These are phyloP conservation scores for Chaenodraco wilsoni DNA, from an alignment of 2,797 vertebrate species.

Conservation along the genomic window DNA sequence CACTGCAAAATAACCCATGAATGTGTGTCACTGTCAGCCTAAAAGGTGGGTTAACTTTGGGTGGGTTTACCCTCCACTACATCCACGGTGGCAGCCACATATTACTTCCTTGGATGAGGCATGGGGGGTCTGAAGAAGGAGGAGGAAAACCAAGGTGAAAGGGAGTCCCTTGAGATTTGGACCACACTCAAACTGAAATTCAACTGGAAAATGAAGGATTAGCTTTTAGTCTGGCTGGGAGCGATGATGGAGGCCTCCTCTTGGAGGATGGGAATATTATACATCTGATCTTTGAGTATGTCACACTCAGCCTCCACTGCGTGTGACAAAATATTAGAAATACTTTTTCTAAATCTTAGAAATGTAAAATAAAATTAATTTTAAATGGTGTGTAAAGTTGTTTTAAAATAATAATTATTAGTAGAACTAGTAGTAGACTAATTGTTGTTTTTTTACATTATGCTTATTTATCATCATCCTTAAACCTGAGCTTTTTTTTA, in stretches of 20 bases:
- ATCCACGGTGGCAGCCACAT: slow-evolving; percentile 58
- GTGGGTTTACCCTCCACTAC: slow-evolving; percentile 48
- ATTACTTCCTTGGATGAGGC: slow-evolving; percentile 49
- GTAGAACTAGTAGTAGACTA: slow-evolving; percentile 19
- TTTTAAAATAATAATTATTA: neutral
- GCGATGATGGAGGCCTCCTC: slow-evolving; percentile 74
- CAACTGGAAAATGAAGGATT: slow-evolving; percentile 77
- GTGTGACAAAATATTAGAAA: slow-evolving; percentile 13
- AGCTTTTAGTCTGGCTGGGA: slow-evolving; percentile 70
- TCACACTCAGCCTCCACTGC: slow-evolving; percentile 23
- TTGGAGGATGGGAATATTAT: slow-evolving; percentile 39
- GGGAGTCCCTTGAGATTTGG: slow-evolving; percentile 67
- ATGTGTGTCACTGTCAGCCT: slow-evolving; percentile 36
- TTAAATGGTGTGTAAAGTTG: neutral
- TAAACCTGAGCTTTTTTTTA: neutral
- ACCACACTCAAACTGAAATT: slow-evolving; percentile 70
- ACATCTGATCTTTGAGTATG: slow-evolving; percentile 54
- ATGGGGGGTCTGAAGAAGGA: neutral
- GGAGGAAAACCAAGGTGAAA: slow-evolving; percentile 60
- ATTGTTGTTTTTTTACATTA: too few relatives aligned
- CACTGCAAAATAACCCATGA: slow-evolving; percentile 24
- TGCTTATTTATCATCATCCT: neutral
- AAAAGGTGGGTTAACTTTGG: slow-evolving; percentile 50
- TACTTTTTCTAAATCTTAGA: neutral
- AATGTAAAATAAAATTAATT: neutral